These are phyloP conservation scores for Nematostella vectensis DNA, from an alignment of 92 coral and sea anemone species.

Conservation along the genomic window DNA sequence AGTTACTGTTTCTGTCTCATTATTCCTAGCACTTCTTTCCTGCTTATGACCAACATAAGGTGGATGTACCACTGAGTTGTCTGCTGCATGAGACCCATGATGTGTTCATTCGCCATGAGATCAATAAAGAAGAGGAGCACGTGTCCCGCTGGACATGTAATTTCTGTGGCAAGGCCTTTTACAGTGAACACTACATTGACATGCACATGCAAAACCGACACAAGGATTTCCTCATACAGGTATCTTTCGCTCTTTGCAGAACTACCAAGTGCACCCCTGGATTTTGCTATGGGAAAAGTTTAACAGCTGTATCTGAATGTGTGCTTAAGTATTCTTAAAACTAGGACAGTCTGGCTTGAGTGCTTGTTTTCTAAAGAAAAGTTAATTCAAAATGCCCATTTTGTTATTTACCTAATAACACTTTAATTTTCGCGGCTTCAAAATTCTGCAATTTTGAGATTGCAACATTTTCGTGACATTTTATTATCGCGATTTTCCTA, in stretches of 20 bases:
- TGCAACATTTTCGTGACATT: too few relatives aligned
- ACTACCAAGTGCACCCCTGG: background rate
- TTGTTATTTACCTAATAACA: too few relatives aligned
- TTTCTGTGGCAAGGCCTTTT: slow-evolving; percentile 85
- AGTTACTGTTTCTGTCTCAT: too few relatives aligned
- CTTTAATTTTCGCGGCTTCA: too few relatives aligned
- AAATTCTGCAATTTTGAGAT: too few relatives aligned
- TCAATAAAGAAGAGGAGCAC: slow-evolving; percentile 61
- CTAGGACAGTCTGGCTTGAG: too few relatives aligned
- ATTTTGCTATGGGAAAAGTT: background rate
- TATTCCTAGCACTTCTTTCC: slow-evolving; percentile 54
- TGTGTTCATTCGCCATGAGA: slow-evolving; percentile 62
- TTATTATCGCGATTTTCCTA: too few relatives aligned
- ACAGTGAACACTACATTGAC: slow-evolving; percentile 56
- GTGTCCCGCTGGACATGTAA: slow-evolving; percentile 76
- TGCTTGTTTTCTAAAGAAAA: too few relatives aligned
- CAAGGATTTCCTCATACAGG: slow-evolving; percentile 50
- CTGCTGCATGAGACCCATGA: slow-evolving; percentile 59
- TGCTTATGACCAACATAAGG: slow-evolving; percentile 38
- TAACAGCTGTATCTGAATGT: background rate
- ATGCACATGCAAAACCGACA: slow-evolving; percentile 79
- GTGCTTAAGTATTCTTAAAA: too few relatives aligned
- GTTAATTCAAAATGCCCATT: too few relatives aligned
- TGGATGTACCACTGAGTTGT: slow-evolving; percentile 32
- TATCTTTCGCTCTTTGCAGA: background rate